phyloP scores from a whole-genome alignment of 2,113 vertebrate genomes.

The Turdus rufiventris region DNA sequence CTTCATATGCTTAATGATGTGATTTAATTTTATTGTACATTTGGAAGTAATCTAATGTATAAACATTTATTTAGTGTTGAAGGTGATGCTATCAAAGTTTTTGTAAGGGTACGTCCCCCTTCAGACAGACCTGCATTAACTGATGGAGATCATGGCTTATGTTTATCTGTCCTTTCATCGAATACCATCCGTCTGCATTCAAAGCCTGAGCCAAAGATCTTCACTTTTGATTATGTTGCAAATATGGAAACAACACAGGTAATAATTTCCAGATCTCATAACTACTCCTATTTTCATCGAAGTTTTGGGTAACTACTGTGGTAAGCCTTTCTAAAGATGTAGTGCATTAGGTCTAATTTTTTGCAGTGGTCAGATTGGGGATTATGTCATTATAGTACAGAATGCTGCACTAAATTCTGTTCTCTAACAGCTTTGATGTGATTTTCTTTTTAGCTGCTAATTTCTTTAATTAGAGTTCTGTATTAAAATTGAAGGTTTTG shows the following conservation, averaged over 20 bases:
- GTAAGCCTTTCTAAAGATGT: background rate
- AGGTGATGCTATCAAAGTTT: conserved; percentile 91
- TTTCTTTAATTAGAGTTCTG: background rate
- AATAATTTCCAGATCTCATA: background rate
- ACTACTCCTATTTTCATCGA: background rate
- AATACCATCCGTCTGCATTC: conserved; percentile 86
- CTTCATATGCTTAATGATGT: background rate
- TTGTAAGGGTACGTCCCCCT: conserved; percentile 87
- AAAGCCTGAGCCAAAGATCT: conserved; percentile 90
- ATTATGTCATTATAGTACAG: fast-evolving
- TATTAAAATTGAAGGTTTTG: background rate
- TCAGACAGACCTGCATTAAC: conserved; percentile 66
- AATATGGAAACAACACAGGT: conserved; percentile 91
- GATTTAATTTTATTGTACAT: background rate
- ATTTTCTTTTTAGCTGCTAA: background rate
- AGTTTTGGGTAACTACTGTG: background rate
- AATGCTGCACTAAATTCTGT: background rate
- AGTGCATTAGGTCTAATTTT: background rate
- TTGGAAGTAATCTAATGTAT: background rate
- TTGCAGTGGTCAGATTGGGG: background rate
- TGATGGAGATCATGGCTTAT: conserved; percentile 82
- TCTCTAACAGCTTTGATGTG: background rate
- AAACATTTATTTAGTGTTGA: conserved; percentile 71
- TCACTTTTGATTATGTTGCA: conserved; percentile 92
- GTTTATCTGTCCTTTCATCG: conserved; percentile 83